Base-by-base conservation (phyloP, 2,113 vertebrate genomes). In the Australoheros scitulus region DNA sequence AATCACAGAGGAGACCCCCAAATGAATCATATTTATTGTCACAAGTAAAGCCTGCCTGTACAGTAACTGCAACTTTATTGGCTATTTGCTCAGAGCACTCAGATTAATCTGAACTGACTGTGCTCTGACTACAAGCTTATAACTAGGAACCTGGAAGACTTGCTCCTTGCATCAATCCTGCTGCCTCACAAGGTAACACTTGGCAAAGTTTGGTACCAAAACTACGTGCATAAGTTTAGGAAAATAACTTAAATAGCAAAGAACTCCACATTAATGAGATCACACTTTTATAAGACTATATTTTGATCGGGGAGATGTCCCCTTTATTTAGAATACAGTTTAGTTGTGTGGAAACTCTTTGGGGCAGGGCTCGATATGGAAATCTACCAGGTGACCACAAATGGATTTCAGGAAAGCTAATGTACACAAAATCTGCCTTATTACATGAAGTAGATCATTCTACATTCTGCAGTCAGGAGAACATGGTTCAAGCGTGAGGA, bases 401-500 rank as follows among this genome's bases (percentile, higher is more conserved):
- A 88, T 59, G 52, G 81, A 91, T 88, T 86, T 77, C 32, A 80
- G 75, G 41, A 75, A 64, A 38, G 36, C 76, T 87, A 85, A 88
- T 87, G 61, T 84, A 83, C 74, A 89, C 61, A 83, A 87, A 85
- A 34, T 65, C 61, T 38, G 60, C 60, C 63, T 84, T 90, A n/a
- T 82, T 85, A 34, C 63, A 17, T 55, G 90, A 90, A 63, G 41
- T 29, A 76, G 68, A 75, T 87, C 86, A 88, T 91, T 87, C 72
- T 83, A 43, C 32, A 36, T 83, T 79, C 14, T 74, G 76, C 41
- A 83, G 24, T 90, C 57, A 68, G 22, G 77, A 83, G 72, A 80
- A 77, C 85, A 81, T 86, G 87, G 89, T 85, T 92, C 59, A 83
- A 59, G 79, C 86, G 83, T 70, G 26, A 29, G 77, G 79, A 81